Conservation (phyloP, 1,140 invertebrate species). For the Pachypeltis micranthus region DNA sequence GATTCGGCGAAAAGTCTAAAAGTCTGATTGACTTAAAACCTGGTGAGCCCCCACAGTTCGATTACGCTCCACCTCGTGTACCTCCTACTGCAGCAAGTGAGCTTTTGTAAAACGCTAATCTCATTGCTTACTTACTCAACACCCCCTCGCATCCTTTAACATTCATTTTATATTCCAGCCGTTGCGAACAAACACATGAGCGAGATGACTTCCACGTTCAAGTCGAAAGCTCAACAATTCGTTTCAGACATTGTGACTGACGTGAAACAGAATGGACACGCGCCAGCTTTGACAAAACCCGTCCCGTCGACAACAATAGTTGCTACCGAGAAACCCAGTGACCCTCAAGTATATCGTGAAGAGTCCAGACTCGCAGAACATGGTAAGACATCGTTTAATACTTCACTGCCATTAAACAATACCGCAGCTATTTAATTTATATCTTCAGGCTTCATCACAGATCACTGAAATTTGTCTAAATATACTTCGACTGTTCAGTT, state of each 20-base stretch:
- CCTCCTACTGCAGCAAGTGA: slow-evolving; percentile 32
- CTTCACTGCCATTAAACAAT: too few species aligned
- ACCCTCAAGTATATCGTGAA: slow-evolving; percentile 55
- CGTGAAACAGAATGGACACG: slow-evolving; percentile 34
- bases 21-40: slow-evolving; percentile 37
- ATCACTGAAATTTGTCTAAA: too few species aligned
- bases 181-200: slow-evolving; percentile 47
- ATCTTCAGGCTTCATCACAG: too few species aligned
- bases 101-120: too few species aligned
- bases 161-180: slow-evolving; percentile 35
- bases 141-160: not conserved
- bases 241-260: slow-evolving; percentile 51
- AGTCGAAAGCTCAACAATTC: slow-evolving; percentile 56
- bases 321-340: slow-evolving; percentile 35
- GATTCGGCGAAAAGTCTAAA: slow-evolving; percentile 31
- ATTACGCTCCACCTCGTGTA: slow-evolving; percentile 38
- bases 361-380: slow-evolving; percentile 55
- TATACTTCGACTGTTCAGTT: too few species aligned
- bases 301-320: not conserved
- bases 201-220: slow-evolving; percentile 55
- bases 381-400: too few species aligned
- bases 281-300: not conserved
- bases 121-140: too few species aligned
- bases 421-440: too few species aligned
- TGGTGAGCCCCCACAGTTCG: slow-evolving; percentile 47